Conservation (phyloP, 2,888 invertebrate species). For the Seladonia tumulorum region DNA sequence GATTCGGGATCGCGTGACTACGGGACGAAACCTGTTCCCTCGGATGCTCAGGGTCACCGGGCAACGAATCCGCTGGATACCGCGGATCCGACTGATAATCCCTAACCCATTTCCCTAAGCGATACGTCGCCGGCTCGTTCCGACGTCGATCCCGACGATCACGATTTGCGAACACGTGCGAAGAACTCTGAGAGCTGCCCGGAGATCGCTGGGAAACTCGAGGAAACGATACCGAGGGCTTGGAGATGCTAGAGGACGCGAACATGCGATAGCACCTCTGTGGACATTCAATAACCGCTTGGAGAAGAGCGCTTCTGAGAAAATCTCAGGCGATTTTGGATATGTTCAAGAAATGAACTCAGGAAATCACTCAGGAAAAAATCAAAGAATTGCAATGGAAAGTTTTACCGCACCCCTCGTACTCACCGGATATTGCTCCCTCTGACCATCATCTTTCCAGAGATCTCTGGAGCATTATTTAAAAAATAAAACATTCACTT, state of each 20-base stretch:
- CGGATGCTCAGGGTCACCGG: slow-evolving; percentile 11
- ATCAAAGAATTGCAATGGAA: too few species aligned
- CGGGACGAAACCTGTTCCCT: slow-evolving; percentile 14
- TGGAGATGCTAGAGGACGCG: too few species aligned
- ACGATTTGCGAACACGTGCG: background rate
- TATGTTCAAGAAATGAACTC: too few species aligned
- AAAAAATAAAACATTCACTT: too few species aligned
- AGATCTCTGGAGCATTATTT: too few species aligned
- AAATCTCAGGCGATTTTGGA: too few species aligned
- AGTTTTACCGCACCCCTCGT: too few species aligned
- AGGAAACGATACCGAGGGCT: background rate
- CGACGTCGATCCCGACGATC: background rate
- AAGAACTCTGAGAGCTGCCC: background rate
- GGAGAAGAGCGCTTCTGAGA: background rate
- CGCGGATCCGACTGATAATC: slow-evolving; percentile 12
- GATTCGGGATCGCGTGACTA: slow-evolving; percentile 24
- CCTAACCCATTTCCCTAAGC: slow-evolving; percentile 8
- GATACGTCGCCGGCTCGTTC: background rate
- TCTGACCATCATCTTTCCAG: too few species aligned
- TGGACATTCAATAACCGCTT: background rate
- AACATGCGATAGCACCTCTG: background rate
- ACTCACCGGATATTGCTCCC: too few species aligned
- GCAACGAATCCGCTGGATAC: background rate
- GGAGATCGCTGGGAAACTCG: background rate
- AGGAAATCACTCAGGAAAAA: too few species aligned